Conservation (phyloP, 2,888 invertebrate genomes). For the Pherbina coryleti region DNA sequence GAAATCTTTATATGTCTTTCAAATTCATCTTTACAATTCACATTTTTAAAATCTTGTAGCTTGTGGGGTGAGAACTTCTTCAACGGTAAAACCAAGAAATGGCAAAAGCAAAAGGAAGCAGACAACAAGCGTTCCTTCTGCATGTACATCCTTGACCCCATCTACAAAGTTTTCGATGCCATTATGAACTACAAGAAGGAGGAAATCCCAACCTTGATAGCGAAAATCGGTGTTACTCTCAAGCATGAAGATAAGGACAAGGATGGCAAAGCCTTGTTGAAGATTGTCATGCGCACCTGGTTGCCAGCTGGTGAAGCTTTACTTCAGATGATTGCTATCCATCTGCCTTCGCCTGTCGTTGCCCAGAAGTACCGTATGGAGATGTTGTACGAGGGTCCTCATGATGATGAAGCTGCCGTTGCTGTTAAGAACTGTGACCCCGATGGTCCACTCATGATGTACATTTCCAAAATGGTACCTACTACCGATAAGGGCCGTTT, state of each 20-base stretch:
- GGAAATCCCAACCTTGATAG: slow-evolving; percentile 87
- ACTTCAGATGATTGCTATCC: slow-evolving; percentile 99
- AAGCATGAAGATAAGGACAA: slow-evolving; percentile 96
- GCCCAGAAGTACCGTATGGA: slow-evolving; percentile 99
- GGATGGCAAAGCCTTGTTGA: slow-evolving; percentile 95
- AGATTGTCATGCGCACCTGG: slow-evolving; percentile 99
- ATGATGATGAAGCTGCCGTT: slow-evolving; percentile 93
- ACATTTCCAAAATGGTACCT: slow-evolving; percentile 99
- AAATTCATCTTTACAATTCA: neutral
- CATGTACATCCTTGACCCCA: slow-evolving; percentile 98
- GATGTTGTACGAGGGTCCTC: slow-evolving; percentile 99
- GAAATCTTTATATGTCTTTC: neutral
- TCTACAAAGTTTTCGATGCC: slow-evolving; percentile 90
- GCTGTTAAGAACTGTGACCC: slow-evolving; percentile 95
- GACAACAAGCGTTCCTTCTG: slow-evolving; percentile 98
- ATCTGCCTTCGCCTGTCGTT: slow-evolving; percentile 98
- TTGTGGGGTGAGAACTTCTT: slow-evolving; percentile 99
- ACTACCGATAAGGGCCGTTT: slow-evolving; percentile 99
- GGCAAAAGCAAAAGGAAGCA: slow-evolving; percentile 91
- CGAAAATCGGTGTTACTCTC: slow-evolving; percentile 91
- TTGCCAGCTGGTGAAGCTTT: slow-evolving; percentile 99
- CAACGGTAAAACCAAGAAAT: slow-evolving; percentile 97
- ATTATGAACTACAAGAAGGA: slow-evolving; percentile 96
- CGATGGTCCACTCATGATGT: slow-evolving; percentile 99
- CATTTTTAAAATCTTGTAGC: slow-evolving; percentile 63